A percentile compares a stretch with the other conserved stretches of the same genome.
Conservation (phyloP, 1,140 invertebrate species). For the Diuraphis noxia region DNA sequence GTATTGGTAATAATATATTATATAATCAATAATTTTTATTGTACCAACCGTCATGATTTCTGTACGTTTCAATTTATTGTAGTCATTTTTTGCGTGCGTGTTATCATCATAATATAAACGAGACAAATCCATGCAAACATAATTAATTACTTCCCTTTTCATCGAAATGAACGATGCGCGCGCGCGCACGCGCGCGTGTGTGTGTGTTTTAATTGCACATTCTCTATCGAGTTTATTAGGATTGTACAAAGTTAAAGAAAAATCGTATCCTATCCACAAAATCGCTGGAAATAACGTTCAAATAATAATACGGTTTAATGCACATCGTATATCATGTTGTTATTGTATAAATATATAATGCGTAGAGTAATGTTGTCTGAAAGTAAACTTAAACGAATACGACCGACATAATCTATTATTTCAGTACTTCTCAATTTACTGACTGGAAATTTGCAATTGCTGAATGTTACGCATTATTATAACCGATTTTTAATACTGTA, state of each 20-base stretch:
- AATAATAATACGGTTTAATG: not conserved
- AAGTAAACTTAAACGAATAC: not conserved
- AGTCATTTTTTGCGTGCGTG: not conserved
- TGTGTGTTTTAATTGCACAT: not conserved
- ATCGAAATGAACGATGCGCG: not conserved
- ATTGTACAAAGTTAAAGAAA: not conserved
- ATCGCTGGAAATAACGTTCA: not conserved
- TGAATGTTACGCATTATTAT: not conserved
- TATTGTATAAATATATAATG: not conserved
- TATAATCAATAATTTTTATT: not conserved
- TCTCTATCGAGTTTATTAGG: not conserved
- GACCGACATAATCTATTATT: not conserved
- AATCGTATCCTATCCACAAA: not conserved
- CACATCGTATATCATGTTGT: too few species aligned
- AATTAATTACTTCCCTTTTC: conserved; percentile 4
- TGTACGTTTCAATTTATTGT: not conserved
- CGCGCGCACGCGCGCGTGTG: too few species aligned
- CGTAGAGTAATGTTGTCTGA: not conserved
- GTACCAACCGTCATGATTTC: not conserved
- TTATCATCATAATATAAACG: not conserved
- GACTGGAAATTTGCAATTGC: not conserved
- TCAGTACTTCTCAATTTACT: not conserved
- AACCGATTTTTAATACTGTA: not conserved
- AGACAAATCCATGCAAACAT: not conserved
- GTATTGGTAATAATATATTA: not conserved